Evolutionary conservation across 2,888 invertebrate species (phyloP).

Genomic region (Amphipoea lucens): DNA sequence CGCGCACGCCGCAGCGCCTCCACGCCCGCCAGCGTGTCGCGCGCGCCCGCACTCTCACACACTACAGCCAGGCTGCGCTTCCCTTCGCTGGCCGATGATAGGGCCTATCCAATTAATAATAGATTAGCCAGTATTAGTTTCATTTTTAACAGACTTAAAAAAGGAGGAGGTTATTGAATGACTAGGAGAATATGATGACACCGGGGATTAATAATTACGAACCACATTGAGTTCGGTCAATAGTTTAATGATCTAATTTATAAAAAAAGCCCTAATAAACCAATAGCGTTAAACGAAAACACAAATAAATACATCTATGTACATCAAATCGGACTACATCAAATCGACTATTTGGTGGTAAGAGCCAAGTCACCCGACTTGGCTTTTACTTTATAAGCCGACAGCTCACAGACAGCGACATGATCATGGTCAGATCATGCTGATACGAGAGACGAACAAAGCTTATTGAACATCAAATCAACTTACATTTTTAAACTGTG

Average conservation of each 20-base stretch:
- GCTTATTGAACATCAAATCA: not conserved
- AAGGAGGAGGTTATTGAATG: not conserved
- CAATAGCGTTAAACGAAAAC: not conserved
- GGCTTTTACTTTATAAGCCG: not conserved
- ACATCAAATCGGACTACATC: not conserved
- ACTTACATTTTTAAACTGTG: conserved; percentile 93
- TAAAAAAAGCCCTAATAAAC: not conserved
- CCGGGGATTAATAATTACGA: not conserved
- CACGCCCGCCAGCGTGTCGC: conserved; percentile 70
- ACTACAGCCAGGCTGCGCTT: conserved; percentile 74
- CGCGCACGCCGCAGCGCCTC: conserved; percentile 78
- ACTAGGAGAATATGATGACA: not conserved
- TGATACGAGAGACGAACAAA: not conserved
- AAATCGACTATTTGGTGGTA: not conserved
- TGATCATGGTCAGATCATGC: not conserved
- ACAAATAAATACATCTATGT: not conserved
- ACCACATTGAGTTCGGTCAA: not conserved
- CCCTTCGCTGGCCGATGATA: conserved; percentile 77
- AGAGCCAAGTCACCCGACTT: not conserved
- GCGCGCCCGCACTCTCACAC: conserved; percentile 69
- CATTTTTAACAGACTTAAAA: not conserved
- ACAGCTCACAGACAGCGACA: not conserved
- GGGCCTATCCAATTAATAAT: conserved; percentile 67
- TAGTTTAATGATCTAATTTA: not conserved
- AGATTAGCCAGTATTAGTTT: not conserved